These are phyloP conservation scores for Haemorhous mexicanus DNA, from an alignment of 2,113 vertebrate species.

Conservation along the genomic window DNA sequence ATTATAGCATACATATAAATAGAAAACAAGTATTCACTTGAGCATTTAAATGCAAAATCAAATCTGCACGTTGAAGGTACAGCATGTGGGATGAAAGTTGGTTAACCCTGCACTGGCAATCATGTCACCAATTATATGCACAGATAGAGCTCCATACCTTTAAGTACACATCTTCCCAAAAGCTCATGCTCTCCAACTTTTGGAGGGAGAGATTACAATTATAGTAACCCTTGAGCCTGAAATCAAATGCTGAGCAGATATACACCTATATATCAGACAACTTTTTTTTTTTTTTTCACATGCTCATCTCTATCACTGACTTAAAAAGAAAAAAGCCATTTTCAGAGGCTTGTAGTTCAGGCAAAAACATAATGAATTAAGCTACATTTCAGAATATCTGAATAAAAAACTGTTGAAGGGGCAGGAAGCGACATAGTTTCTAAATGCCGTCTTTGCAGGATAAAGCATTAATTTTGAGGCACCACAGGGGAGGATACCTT, in stretches of 20 bases:
- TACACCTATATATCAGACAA: not conserved
- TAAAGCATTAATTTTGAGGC: not conserved
- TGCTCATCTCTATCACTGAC: not conserved
- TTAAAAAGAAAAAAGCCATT: not conserved
- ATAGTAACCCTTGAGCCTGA: not conserved
- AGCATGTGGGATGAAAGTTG: not conserved
- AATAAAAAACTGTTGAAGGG: conserved; percentile 20
- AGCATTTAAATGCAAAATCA: not conserved
- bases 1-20: not conserved
- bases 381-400: conserved; percentile 8
- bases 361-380: not conserved
- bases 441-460: conserved; percentile 44
- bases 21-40: not conserved
- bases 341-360: not conserved
- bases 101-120: not conserved
- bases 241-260: not conserved
- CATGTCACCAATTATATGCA: not conserved
- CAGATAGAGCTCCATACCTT: not conserved
- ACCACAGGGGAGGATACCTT: not conserved
- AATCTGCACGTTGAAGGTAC: not conserved
- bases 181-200: not conserved
- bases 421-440: conserved; percentile 33
- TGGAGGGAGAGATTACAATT: not conserved
- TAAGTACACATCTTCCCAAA: not conserved
- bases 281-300: not conserved